phyloP scores from a whole-genome alignment of 1,140 invertebrate genomes.

The Harpegnathos saltator region DNA sequence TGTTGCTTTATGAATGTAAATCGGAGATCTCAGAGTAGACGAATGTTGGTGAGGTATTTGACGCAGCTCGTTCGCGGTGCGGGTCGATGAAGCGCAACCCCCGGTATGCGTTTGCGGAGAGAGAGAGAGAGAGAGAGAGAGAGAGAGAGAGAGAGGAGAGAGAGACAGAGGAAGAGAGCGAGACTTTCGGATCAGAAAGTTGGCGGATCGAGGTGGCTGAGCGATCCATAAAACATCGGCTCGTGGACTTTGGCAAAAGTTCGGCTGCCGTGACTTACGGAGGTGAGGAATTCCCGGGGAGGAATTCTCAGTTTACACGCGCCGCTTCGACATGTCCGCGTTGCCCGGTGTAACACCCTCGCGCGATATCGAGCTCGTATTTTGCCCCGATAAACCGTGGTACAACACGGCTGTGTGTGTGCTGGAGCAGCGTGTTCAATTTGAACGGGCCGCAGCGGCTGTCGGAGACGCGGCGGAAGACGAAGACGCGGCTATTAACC shows the following conservation, averaged over 20 bases:
- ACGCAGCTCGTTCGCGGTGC: too few relatives aligned
- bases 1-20: too few relatives aligned
- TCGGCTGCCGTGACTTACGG: slow-evolving; percentile 81
- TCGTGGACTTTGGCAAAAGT: slow-evolving; percentile 78
- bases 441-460: slow-evolving; percentile 77
- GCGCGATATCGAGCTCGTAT: slow-evolving; percentile 91
- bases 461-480: slow-evolving; percentile 76
- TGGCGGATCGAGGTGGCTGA: slow-evolving; percentile 77
- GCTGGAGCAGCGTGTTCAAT: slow-evolving; percentile 81
- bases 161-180: too few relatives aligned
- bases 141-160: too few relatives aligned
- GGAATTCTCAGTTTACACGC: slow-evolving; percentile 90
- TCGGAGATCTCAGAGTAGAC: too few relatives aligned
- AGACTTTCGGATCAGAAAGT: slow-evolving; percentile 72
- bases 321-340: slow-evolving; percentile 89
- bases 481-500: background rate
- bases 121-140: too few relatives aligned
- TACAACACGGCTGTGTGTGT: slow-evolving; percentile 85
- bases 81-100: too few relatives aligned
- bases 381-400: slow-evolving; percentile 85
- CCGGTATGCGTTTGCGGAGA: too few relatives aligned
- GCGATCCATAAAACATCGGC: slow-evolving; percentile 64
- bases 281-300: slow-evolving; percentile 79
- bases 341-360: slow-evolving; percentile 92
- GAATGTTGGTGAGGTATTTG: too few relatives aligned